Conservation (phyloP, 2,888 invertebrate genomes). For the Rotaria macrura region DNA sequence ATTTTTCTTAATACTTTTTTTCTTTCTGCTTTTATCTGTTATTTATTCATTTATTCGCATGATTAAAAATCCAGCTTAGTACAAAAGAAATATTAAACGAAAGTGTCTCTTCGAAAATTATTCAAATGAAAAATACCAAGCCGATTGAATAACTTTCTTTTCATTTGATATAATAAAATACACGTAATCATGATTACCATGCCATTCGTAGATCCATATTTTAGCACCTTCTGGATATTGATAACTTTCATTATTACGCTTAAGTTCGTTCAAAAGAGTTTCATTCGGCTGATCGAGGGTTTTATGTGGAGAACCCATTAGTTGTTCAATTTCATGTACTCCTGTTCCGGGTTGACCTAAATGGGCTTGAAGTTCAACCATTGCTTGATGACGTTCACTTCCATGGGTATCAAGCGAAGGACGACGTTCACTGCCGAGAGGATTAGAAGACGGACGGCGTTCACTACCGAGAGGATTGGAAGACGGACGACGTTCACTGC, state of each 20-base stretch:
- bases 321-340: neutral
- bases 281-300: neutral
- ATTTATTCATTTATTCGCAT: conserved; percentile 7
- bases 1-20: neutral
- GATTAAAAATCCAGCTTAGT: neutral
- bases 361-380: neutral
- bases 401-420: neutral
- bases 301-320: conserved; percentile 6
- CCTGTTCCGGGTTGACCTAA: neutral
- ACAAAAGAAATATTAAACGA: neutral
- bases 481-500: neutral
- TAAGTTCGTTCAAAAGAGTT: neutral
- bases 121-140: conserved; percentile 5
- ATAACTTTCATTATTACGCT: neutral
- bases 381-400: neutral
- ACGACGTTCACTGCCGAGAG: too few species aligned
- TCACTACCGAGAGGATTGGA: too few species aligned
- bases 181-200: neutral
- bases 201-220: conserved; percentile 22
- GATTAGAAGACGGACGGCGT: neutral
- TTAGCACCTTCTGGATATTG: neutral
- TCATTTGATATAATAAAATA: neutral
- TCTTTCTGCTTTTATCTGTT: neutral
- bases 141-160: neutral
- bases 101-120: neutral